Evolutionary conservation across 2,797 vertebrate species (phyloP), one percentile per base, ranked within the genome.

Genomic region (Sebastes melanostomus): DNA sequence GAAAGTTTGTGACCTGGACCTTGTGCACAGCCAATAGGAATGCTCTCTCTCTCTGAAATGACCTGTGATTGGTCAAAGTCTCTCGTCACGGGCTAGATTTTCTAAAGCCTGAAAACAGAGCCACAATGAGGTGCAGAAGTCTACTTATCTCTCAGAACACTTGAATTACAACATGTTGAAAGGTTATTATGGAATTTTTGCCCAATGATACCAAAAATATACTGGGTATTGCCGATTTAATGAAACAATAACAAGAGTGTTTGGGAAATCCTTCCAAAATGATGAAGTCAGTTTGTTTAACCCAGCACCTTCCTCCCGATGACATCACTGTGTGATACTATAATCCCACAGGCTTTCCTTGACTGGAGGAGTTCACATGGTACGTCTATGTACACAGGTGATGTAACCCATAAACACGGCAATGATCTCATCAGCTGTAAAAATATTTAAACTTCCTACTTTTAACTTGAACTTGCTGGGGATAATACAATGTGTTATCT

Each of bases 241-340:
- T 46, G 46, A 50, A 50, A 18, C 46, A 50, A 50, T 20, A 50
- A 20, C 46, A 20, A 50, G 16, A 50, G 16, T 50, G 42, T 50
- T 50, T 8, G 18, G 46, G 16, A 50, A 54, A 54, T 54, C 16
- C 6, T 54, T 18, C 71, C 62, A 59, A 76, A 42, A 32, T 8
- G 24, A 76, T 88, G 82, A 86, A 46, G 55, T 88, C 71, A 86
- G 74, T 58, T 73, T 78, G 34, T 52, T 20, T 65, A 84, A 83
- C 75, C 11, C 52, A 22, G n/a, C 24, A 25, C 22, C 58, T 67
- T 79, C 63, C 62, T 80, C 73, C 77, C 74, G 18, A 11, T 83
- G 66, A 90, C 75, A 77, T 88, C 86, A 91, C 36, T 54, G 7
- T 5, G 9, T 66, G 46, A 87, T 69, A 27, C 59, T n/a, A 24